Percentiles rank a stretch among this genome's conserved stretches.
These are phyloP conservation scores for Octonoba sinensis DNA, from an alignment of 2,888 invertebrate species.

Conservation along the genomic window DNA sequence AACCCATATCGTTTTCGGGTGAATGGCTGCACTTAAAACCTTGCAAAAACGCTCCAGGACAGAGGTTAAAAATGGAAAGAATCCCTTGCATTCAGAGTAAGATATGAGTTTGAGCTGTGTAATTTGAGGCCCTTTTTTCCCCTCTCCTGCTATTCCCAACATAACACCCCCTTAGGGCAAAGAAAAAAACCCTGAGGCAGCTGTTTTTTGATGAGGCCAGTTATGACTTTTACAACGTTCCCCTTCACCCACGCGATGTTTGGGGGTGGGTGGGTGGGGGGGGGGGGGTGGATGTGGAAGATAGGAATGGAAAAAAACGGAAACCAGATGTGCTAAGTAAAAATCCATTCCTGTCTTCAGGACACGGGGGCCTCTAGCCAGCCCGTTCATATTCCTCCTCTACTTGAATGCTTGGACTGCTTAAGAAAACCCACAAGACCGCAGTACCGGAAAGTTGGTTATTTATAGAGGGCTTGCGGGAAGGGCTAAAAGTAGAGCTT, in stretches of 20 bases:
- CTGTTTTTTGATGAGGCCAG: constrained; percentile 62
- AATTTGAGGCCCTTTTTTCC: constrained; percentile 32
- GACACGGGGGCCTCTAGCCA: constrained; percentile 15
- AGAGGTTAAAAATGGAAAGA: too few species aligned
- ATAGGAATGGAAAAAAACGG: constrained; percentile 15
- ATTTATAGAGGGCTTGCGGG: constrained; percentile 56
- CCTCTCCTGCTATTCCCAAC: constrained; percentile 1
- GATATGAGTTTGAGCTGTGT: constrained; percentile 20
- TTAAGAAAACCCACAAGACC: constrained; percentile 19
- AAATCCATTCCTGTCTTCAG: constrained; percentile 49
- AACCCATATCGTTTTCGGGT: too few species aligned
- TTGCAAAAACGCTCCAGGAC: too few species aligned
- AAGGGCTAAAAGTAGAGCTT: constrained; percentile 53
- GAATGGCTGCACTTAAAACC: too few species aligned
- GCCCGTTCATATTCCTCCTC: constrained; percentile 21
- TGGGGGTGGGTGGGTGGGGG: constrained; percentile 1
- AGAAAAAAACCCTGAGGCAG: constrained; percentile 29
- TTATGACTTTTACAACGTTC: constrained; percentile 55
- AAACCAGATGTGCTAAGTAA: constrained; percentile 51
- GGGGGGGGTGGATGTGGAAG: neutral
- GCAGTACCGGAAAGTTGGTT: constrained; percentile 53
- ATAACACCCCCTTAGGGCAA: constrained; percentile 6
- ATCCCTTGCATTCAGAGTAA: constrained; percentile 4
- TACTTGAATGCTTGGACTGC: constrained; percentile 24
- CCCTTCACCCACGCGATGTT: constrained; percentile 52